A percentile compares a stretch with the other conserved stretches of the same genome.
Evolutionary conservation across 2,888 invertebrate species (phyloP).

Genomic region (Orchesella flavescens): DNA sequence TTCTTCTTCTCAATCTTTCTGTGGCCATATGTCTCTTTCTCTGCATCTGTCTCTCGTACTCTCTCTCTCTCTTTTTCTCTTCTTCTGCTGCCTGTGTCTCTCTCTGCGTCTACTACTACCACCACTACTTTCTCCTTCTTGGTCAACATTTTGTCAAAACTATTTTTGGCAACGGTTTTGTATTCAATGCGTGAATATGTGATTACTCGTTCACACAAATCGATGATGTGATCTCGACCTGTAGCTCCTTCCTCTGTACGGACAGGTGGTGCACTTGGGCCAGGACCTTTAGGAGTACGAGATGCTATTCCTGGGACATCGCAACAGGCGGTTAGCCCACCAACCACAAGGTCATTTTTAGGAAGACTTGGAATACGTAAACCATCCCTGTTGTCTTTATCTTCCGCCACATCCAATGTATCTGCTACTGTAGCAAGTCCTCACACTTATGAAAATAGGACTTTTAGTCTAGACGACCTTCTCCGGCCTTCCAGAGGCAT

Average conservation of each 20-base stretch:
- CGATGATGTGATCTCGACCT: constrained; percentile 65
- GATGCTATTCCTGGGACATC: constrained; percentile 70
- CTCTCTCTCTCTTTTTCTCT: constrained; percentile 20
- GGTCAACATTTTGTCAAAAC: constrained; percentile 35
- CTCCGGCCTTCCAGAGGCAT: constrained; percentile 79
- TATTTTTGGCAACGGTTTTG: constrained; percentile 4
- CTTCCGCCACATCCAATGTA: constrained; percentile 73
- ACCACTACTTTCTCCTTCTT: constrained; percentile 7
- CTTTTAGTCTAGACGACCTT: constrained; percentile 91
- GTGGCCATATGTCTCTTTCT: constrained; percentile 25
- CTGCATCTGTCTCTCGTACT: constrained; percentile 24
- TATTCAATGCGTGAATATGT: constrained; percentile 1
- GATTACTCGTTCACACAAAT: constrained; percentile 42
- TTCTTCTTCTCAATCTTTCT: constrained; percentile 44
- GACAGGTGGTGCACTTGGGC: constrained; percentile 68
- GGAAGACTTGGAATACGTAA: constrained; percentile 90
- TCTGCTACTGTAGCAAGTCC: constrained; percentile 78
- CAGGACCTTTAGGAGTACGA: constrained; percentile 57
- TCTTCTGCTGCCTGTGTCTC: constrained; percentile 3
- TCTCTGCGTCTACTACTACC: neutral
- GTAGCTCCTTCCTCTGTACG: constrained; percentile 71
- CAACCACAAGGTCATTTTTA: constrained; percentile 82
- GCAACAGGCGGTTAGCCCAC: constrained; percentile 73
- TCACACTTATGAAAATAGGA: constrained; percentile 77
- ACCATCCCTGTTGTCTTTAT: constrained; percentile 88